Conservation (phyloP, 2,888 invertebrate genomes). For the Agriopis marginaria region DNA sequence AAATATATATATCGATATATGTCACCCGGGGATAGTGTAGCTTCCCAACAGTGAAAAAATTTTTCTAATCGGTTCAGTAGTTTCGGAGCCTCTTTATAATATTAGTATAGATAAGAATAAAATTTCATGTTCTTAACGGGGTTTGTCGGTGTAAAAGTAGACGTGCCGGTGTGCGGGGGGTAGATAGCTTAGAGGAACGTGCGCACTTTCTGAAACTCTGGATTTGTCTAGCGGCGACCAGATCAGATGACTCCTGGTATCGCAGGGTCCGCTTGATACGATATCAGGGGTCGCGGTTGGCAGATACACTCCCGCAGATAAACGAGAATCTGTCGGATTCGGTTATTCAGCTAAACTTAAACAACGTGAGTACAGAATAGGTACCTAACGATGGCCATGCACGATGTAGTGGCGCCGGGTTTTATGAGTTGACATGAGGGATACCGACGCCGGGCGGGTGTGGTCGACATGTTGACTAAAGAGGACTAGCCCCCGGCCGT, state of each 20-base stretch:
- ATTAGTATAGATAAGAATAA: no score
- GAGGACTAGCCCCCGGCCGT: neutral
- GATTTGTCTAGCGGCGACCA: neutral
- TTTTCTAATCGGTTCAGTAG: no score
- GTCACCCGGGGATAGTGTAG: no score
- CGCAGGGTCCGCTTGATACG: conserved; percentile 5
- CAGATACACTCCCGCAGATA: conserved; percentile 8
- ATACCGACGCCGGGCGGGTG: neutral
- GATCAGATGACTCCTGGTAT: neutral
- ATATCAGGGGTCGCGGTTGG: conserved; percentile 11
- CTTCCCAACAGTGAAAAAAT: no score
- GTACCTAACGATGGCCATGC: neutral
- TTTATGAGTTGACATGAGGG: conserved; percentile 4
- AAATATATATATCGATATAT: no score
- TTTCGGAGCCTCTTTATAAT: no score
- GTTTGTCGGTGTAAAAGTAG: neutral
- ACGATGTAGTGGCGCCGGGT: neutral
- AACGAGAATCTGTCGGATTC: neutral
- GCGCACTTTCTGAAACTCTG: neutral
- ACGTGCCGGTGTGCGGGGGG: neutral
- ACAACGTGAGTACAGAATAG: conserved; percentile 1
- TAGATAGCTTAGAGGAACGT: neutral
- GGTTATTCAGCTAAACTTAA: neutral
- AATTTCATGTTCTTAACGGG: no score
- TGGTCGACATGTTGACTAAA: neutral